These are phyloP conservation scores for Pogona vitticeps DNA, from an alignment of 2,113 vertebrate species.

Conservation along the genomic window DNA sequence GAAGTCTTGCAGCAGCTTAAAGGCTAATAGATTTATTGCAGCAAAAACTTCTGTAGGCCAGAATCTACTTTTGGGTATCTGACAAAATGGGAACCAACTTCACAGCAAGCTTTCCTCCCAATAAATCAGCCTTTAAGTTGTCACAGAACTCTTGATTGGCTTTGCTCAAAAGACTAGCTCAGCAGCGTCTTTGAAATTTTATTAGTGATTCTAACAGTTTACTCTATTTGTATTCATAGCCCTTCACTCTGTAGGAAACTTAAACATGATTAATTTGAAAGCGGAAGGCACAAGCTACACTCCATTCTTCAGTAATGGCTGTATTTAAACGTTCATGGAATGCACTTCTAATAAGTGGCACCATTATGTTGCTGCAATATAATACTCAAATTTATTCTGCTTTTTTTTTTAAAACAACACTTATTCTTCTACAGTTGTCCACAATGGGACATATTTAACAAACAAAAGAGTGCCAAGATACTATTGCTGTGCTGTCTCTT, in stretches of 20 bases:
- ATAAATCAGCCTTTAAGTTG: not conserved
- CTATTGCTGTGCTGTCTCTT: not conserved
- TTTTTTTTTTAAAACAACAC: not conserved
- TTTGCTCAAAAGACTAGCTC: not conserved
- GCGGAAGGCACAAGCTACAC: conserved; percentile 4
- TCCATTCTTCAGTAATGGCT: conserved; percentile 28
- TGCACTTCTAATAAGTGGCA: conserved; percentile 19
- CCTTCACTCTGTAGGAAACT: conserved; percentile 46
- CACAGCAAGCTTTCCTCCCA: not conserved
- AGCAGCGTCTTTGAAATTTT: conserved; percentile 4
- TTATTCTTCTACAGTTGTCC: conserved; percentile 13
- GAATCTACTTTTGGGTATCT: not conserved
- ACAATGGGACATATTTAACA: conserved; percentile 16
- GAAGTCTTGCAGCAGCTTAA: not conserved
- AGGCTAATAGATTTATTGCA: not conserved
- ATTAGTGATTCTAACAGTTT: conserved; percentile 25
- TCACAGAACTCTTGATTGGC: not conserved
- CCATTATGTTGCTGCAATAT: conserved; percentile 27
- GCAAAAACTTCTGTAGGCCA: not conserved
- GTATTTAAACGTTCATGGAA: conserved; percentile 35
- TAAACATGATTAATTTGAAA: conserved; percentile 53
- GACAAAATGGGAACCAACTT: not conserved
- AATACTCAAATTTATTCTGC: conserved; percentile 40
- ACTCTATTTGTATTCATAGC: conserved; percentile 47
- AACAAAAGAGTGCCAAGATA: conserved; percentile 4